Evolutionary conservation across 2,113 vertebrate genomes (phyloP), one percentile per base, ranked within the genome.

Genomic region (Pagrus major): DNA sequence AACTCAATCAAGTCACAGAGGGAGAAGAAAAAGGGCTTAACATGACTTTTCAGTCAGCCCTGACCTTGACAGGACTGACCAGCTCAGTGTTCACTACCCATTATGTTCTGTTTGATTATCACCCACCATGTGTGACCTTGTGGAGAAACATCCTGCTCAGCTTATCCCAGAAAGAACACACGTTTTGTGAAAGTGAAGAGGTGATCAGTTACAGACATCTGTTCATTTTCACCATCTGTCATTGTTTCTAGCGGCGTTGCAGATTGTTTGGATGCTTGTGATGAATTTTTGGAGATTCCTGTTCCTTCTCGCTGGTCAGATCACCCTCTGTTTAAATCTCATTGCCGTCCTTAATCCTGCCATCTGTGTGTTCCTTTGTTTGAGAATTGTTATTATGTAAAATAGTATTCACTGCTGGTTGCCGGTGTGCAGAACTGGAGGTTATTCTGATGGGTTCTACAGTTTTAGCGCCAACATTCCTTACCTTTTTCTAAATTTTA

Each of bases 181-280:
- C 1, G 0, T 21, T 25, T 49, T 29, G 3, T 33, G 33, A 14
- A 63, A 56, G 41, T 67, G 69, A 61, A 14, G 20, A 70, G 69
- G 47, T 47, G 77, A 76, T 68, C 44, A 63, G 60, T 42, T n/a
- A 12, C 37, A 80, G 49, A 64, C 84, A 72, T 83, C 69, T 86
- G 81, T 54, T 81, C 18, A 0, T 21, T 52, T 47, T 31, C 2
- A 60, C 82, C 86, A 86, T 86, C 86, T 87, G 84, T 25, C 3
- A 20, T 49, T 9, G 1, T 51, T 64, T 37, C 63, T 78, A 29
- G 33, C 2, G 1, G 11, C 2, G 18, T 51, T 49, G 64, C 51
- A 37, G 56, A 80, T 80, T 80, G 64, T 67, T 74, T 64, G 29
- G 59, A 56, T 70, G 69, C 60, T 77, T 59, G n/a, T 31, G 60